phyloP scores from a whole-genome alignment of 2,888 invertebrate species.

The Plagodis dolabraria region DNA sequence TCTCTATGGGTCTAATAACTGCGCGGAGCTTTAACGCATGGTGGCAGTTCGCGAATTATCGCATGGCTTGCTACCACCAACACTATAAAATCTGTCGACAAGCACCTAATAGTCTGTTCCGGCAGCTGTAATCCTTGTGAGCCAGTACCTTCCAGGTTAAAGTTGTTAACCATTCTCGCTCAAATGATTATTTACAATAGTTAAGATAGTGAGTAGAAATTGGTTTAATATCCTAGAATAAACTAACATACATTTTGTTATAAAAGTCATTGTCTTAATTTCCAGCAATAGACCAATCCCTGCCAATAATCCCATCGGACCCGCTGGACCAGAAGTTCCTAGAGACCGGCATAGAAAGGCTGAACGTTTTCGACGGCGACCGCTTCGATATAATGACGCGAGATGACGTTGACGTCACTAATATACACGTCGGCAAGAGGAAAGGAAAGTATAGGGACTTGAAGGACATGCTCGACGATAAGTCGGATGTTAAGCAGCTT shows the following conservation, averaged over 20 bases:
- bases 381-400: conserved; percentile 90
- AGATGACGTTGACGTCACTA: conserved; percentile 78
- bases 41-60: too few relatives aligned
- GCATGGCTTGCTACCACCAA: too few relatives aligned
- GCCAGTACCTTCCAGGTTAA: too few relatives aligned
- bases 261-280: background rate
- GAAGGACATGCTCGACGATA: conserved; percentile 89
- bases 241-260: background rate
- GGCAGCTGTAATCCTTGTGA: too few relatives aligned
- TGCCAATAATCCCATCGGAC: conserved; percentile 88
- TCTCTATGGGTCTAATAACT: too few relatives aligned
- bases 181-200: too few relatives aligned
- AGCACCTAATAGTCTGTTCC: too few relatives aligned
- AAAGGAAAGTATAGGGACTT: conserved; percentile 86
- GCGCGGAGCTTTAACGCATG: too few relatives aligned
- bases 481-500: conserved; percentile 81
- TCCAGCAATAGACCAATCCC: conserved; percentile 75
- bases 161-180: too few relatives aligned
- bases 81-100: too few relatives aligned
- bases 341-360: conserved; percentile 84
- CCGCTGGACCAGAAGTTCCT: conserved; percentile 78
- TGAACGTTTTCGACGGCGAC: conserved; percentile 91
- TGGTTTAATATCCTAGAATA: too few relatives aligned
- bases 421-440: conserved; percentile 84
- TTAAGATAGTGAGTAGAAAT: too few relatives aligned